These are phyloP conservation scores for Fragum sueziense DNA, from an alignment of 2,888 invertebrate genomes.

Conservation along the genomic window DNA sequence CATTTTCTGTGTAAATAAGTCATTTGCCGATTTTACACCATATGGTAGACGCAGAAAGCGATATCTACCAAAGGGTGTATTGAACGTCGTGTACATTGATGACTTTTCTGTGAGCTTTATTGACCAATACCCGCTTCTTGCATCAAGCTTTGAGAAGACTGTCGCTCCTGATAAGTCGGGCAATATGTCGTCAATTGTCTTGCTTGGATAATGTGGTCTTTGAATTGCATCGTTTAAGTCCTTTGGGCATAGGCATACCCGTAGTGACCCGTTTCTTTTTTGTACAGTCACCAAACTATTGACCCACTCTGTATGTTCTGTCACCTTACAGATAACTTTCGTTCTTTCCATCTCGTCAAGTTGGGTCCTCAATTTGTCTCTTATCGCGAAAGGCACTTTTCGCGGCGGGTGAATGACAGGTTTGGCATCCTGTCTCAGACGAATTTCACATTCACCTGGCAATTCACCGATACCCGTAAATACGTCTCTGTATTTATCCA, in stretches of 20 bases:
- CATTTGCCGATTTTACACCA: conserved; percentile 45
- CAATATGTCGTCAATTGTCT: conserved; percentile 57
- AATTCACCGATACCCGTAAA: conserved; percentile 54
- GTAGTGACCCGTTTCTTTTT: conserved; percentile 45
- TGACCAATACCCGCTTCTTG: conserved; percentile 61
- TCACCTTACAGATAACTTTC: conserved; percentile 43
- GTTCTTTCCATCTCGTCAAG: too few species aligned
- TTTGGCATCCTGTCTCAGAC: conserved; percentile 50
- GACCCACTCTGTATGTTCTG: conserved; percentile 57
- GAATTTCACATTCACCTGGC: conserved; percentile 50
- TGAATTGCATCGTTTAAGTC: conserved; percentile 55
- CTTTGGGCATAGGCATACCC: conserved; percentile 58
- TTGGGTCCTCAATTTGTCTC: too few species aligned
- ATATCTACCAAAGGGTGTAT: conserved; percentile 41
- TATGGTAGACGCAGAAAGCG: conserved; percentile 53
- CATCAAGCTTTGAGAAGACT: conserved; percentile 57
- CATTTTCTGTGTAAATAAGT: conserved; percentile 45
- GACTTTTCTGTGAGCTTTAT: conserved; percentile 50
- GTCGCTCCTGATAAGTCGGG: conserved; percentile 44
- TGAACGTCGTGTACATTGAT: too few species aligned
- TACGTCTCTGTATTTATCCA: too few species aligned
- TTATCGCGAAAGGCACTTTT: too few species aligned
- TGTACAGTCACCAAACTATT: conserved; percentile 54
- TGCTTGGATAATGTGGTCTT: conserved; percentile 54
- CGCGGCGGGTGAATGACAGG: conserved; percentile 44